These are phyloP conservation scores for Diadromus collaris DNA, from an alignment of 2,888 invertebrate species.

Conservation along the genomic window DNA sequence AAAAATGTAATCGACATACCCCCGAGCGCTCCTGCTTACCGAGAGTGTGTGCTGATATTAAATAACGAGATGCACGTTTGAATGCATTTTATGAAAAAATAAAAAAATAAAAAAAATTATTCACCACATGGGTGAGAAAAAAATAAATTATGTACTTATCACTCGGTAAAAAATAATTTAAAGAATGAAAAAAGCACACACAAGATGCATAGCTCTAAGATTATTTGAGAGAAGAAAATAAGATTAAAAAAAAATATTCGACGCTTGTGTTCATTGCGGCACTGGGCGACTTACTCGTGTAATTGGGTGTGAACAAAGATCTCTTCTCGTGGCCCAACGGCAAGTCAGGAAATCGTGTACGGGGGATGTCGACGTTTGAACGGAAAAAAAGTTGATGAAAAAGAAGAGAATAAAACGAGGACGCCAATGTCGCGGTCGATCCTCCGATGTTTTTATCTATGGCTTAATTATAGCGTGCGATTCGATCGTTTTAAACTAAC, in stretches of 20 bases:
- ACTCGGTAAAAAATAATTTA: constrained; percentile 20
- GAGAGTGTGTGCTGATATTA: constrained; percentile 14
- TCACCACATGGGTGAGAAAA: constrained; percentile 14
- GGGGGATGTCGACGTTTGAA: constrained; percentile 48
- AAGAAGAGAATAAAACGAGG: constrained; percentile 10
- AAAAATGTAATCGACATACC: constrained; percentile 49
- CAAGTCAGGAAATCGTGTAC: constrained; percentile 35
- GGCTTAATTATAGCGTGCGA: constrained; percentile 53
- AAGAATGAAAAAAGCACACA: constrained; percentile 14
- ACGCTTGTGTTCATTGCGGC: constrained; percentile 57
- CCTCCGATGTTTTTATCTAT: constrained; percentile 44
- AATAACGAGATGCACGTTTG: constrained; percentile 18
- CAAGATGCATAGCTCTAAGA: constrained; percentile 38
- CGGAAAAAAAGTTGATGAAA: neutral
- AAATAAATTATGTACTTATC: constrained; percentile 54
- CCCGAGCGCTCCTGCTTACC: constrained; percentile 40
- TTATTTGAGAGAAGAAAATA: constrained; percentile 31
- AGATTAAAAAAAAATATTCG: constrained; percentile 14
- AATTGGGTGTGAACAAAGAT: constrained; percentile 27
- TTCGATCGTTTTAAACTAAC: constrained; percentile 53
- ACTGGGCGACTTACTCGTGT: constrained; percentile 57
- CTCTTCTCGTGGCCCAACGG: neutral
- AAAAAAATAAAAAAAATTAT: constrained; percentile 39
- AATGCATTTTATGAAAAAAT: constrained; percentile 24
- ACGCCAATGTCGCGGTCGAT: constrained; percentile 43